These are phyloP conservation scores for Vanacampus margaritifer DNA, from an alignment of 2,113 vertebrate genomes.

Conservation along the genomic window DNA sequence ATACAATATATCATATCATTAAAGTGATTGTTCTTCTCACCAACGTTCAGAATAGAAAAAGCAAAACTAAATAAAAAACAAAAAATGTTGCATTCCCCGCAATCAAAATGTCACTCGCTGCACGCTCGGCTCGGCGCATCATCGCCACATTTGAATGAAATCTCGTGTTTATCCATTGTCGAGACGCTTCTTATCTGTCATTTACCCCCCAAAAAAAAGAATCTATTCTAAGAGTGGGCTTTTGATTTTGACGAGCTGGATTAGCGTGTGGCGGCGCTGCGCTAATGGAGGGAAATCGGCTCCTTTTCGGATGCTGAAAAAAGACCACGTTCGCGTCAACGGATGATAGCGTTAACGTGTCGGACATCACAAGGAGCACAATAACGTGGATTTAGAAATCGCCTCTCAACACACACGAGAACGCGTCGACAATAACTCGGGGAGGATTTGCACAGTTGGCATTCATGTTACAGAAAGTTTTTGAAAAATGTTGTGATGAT, in stretches of 20 bases:
- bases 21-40: no score
- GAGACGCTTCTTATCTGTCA: slow-evolving; percentile 5
- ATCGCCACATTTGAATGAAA: not conserved
- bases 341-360: slow-evolving; percentile 37
- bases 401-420: not conserved
- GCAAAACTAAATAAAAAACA: no score
- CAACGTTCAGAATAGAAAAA: no score
- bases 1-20: no score
- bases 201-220: not conserved
- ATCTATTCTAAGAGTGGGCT: not conserved
- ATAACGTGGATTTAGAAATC: not conserved
- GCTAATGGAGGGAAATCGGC: slow-evolving; percentile 37
- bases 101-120: not conserved
- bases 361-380: not conserved
- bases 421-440: not conserved
- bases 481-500: no score
- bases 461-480: no score
- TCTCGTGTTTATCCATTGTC: not conserved
- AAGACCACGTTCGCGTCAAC: slow-evolving; percentile 12
- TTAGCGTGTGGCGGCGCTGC: not conserved
- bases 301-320: slow-evolving; percentile 16
- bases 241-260: slow-evolving; percentile 3
- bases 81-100: not conserved
- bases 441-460: not conserved
- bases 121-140: not conserved